Evolutionary conservation across 2,797 vertebrate species (phyloP).

Genomic region (Labeo calbasu): DNA sequence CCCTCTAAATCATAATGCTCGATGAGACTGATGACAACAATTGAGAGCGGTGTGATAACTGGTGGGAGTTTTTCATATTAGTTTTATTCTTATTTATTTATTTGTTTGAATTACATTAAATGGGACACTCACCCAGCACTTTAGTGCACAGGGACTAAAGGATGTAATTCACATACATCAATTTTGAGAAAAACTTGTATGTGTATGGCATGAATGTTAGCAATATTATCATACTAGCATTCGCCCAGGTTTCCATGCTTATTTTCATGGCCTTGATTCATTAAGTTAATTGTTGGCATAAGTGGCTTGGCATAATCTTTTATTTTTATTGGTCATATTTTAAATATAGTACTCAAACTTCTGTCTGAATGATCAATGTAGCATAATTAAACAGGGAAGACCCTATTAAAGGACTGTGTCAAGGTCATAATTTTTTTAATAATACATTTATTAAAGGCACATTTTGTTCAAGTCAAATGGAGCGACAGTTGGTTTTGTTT

Average conservation of each 20-base stretch:
- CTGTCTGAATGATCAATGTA: background rate
- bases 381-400: background rate
- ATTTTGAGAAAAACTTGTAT: background rate
- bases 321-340: background rate
- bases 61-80: background rate
- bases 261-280: background rate
- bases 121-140: background rate
- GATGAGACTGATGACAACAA: background rate
- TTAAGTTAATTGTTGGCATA: background rate
- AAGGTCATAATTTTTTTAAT: background rate
- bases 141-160: background rate
- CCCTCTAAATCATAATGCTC: slow-evolving; percentile 11
- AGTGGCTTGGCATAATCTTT: background rate
- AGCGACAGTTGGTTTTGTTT: background rate
- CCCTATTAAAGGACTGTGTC: background rate
- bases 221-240: background rate
- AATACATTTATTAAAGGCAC: background rate
- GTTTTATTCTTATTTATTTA: background rate
- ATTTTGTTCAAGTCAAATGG: background rate
- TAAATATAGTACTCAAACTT: background rate
- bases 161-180: background rate
- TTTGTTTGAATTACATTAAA: background rate
- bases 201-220: background rate
- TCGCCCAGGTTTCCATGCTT: background rate
- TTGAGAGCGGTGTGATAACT: background rate